phyloP scores from a whole-genome alignment of 2,113 vertebrate genomes.

The Barbus barbus region DNA sequence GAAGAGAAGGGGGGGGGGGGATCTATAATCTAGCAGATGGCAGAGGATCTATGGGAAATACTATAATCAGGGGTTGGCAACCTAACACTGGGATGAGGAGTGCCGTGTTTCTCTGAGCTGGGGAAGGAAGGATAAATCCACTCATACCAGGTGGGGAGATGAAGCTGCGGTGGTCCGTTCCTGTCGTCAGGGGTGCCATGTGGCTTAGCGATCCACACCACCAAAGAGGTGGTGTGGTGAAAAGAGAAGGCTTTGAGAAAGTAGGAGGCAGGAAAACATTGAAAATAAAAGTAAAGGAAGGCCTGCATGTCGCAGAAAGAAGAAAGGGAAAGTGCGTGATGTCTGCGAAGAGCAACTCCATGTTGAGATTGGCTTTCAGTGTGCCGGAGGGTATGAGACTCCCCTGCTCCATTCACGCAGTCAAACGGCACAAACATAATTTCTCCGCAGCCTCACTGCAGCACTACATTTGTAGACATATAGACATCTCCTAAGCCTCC shows the following conservation, averaged over 20 bases:
- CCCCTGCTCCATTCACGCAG: constrained; percentile 33
- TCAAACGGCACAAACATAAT: not conserved
- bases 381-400: constrained; percentile 33
- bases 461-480: constrained; percentile 45
- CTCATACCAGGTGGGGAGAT: constrained; percentile 35
- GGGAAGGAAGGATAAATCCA: constrained; percentile 41
- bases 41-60: constrained; percentile 74
- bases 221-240: not conserved
- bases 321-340: constrained; percentile 43
- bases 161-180: constrained; percentile 35
- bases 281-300: constrained; percentile 26
- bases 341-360: constrained; percentile 46
- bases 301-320: not conserved
- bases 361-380: constrained; percentile 37
- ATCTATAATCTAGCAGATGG: constrained; percentile 81
- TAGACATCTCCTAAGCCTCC: constrained; percentile 51
- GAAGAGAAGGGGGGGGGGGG: constrained; percentile 63
- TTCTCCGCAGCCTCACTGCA: constrained; percentile 47
- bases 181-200: constrained; percentile 34
- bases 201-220: constrained; percentile 6
- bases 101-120: constrained; percentile 24
- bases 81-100: constrained; percentile 37
- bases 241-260: constrained; percentile 4
- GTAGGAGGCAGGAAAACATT: constrained; percentile 48
- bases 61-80: constrained; percentile 64